These are phyloP conservation scores for Zaprionus taronus DNA, from an alignment of 1,140 invertebrate species.

Conservation along the genomic window DNA sequence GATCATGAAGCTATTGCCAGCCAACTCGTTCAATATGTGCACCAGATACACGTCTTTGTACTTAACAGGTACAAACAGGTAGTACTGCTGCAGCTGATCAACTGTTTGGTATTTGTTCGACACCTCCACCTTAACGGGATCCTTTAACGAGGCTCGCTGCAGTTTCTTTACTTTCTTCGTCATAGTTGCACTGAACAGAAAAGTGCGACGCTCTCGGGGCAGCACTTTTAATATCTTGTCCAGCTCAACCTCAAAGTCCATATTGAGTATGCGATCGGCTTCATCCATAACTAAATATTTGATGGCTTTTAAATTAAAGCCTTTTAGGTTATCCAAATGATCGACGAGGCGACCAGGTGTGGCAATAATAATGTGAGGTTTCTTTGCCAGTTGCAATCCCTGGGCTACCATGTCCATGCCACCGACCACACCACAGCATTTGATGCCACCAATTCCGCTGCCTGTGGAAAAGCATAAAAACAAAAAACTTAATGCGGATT, in stretches of 20 bases:
- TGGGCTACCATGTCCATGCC: conserved; percentile 99
- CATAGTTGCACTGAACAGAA: conserved; percentile 98
- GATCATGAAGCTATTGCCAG: conserved; percentile 98
- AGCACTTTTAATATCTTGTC: conserved; percentile 98
- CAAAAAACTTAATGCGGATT: neutral
- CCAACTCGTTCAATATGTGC: conserved; percentile 97
- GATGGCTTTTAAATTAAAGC: conserved; percentile 94
- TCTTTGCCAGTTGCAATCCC: conserved; percentile 94
- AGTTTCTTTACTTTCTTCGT: conserved; percentile 99
- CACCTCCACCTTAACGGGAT: conserved; percentile 98
- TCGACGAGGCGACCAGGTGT: conserved; percentile 96
- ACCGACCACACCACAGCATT: conserved; percentile 98
- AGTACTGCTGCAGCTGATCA: conserved; percentile 97
- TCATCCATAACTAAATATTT: conserved; percentile 98
- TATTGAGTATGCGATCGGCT: conserved; percentile 97
- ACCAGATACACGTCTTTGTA: conserved; percentile 99
- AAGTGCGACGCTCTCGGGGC: conserved; percentile 94
- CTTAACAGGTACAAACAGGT: conserved; percentile 98
- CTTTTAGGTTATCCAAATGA: conserved; percentile 97
- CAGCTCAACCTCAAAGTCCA: conserved; percentile 98
- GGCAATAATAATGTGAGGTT: conserved; percentile 97
- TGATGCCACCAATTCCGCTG: conserved; percentile 93
- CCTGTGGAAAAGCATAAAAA: conserved; percentile 85
- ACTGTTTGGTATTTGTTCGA: conserved; percentile 99
- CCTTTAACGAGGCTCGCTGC: conserved; percentile 95